Evolutionary conservation across 2,797 vertebrate species (phyloP), one percentile per base, ranked within the genome.

Genomic region (Choloepus didactylus): DNA sequence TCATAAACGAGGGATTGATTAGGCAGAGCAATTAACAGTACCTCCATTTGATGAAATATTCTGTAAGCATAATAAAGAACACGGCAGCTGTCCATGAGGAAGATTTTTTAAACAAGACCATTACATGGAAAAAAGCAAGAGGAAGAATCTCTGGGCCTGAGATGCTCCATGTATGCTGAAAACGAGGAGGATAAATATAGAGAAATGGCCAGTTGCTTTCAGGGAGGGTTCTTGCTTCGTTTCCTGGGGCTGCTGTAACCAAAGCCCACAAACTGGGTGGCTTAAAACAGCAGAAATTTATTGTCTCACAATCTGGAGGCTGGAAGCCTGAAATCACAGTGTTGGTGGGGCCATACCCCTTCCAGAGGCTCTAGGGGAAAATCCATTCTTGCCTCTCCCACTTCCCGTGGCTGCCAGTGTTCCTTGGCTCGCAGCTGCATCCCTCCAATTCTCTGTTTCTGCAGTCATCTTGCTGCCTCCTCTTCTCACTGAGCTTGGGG

Each of bases 331-430:
- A 64, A 82, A 49, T 69, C 5, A 49, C 29, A 38, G n/a, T 51
- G 31, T 35, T 49, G 5, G 14, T 35, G 15, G 46, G 15, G 41
- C 38, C 6, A 0, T 0, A 1, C 9, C 7, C n/a, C 16, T 1
- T 62, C n/a, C 31, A 5, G 4, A 70, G 54, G 44, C 38, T 62
- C 3, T 14, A 5, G 46, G 31, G 41, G 35, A 16, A 10, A 81
- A 21, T 27, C 25, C 14, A 2, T 9, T 72, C 49, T 12, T 5
- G 29, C 46, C 38, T 56, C 27, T 72, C 25, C 4, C 7, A 72
- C 29, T 54, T 21, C 29, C 23, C 41, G 75, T 51, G 51, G 41
- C 66, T 4, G 12, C 51, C 21, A 3, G 44, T 3, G 0, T 14
- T 49, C 73, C 84, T 62, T 0, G 9, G 51, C 77, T 81, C 4